These are phyloP conservation scores for Nemurella pictetii DNA, from an alignment of 2,888 invertebrate genomes.

Conservation along the genomic window DNA sequence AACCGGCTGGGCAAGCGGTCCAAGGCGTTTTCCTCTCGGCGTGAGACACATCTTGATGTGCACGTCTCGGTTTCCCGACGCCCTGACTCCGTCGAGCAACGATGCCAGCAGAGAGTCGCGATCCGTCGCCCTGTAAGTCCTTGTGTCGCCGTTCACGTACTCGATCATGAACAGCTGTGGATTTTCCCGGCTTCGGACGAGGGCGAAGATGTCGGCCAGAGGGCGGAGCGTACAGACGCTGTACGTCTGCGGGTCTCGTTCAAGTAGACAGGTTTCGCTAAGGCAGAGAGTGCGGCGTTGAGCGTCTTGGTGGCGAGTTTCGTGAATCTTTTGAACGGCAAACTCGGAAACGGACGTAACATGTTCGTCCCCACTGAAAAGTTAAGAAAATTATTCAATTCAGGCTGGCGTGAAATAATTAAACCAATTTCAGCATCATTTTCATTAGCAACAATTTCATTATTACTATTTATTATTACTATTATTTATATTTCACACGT, in stretches of 20 bases:
- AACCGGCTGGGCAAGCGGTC: conserved; percentile 85
- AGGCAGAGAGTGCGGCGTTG: conserved; percentile 89
- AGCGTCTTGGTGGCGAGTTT: conserved; percentile 79
- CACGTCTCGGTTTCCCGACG: conserved; percentile 95
- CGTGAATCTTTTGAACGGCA: conserved; percentile 87
- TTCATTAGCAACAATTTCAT: too few relatives aligned
- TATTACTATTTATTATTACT: too few relatives aligned
- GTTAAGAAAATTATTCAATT: too few relatives aligned
- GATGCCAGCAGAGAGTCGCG: conserved; percentile 95
- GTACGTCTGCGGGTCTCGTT: conserved; percentile 96
- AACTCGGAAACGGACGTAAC: conserved; percentile 97
- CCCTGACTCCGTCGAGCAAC: conserved; percentile 92
- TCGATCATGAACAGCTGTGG: conserved; percentile 94
- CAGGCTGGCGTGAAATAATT: too few relatives aligned
- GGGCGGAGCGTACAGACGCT: conserved; percentile 86
- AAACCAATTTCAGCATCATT: too few relatives aligned
- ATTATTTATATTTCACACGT: too few relatives aligned
- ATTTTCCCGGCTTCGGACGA: conserved; percentile 86
- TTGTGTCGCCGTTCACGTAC: conserved; percentile 86
- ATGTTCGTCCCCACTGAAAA: conserved; percentile 83
- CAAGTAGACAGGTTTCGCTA: conserved; percentile 92
- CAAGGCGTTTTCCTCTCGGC: conserved; percentile 82
- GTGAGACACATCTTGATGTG: conserved; percentile 88
- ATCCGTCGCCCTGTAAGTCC: conserved; percentile 90
- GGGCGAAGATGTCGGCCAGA: conserved; percentile 82